Evolutionary conservation across 2,888 invertebrate species (phyloP).

Genomic region (Marasmarcha lunaedactyla): DNA sequence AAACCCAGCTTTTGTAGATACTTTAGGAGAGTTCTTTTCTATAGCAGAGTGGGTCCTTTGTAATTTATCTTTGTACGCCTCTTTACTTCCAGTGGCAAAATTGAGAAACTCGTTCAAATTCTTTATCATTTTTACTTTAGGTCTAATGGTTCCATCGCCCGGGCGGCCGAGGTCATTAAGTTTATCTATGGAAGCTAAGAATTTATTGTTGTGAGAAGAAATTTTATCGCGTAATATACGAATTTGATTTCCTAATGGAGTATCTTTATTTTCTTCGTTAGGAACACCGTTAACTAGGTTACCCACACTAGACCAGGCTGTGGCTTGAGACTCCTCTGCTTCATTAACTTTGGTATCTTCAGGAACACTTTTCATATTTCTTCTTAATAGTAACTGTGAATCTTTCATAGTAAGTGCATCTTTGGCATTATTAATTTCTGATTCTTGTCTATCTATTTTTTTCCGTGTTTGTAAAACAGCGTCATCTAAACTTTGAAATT

Average conservation of each 20-base stretch:
- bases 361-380: conserved; percentile 49
- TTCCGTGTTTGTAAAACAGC: conserved; percentile 48
- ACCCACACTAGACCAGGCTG: conserved; percentile 39
- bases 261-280: conserved; percentile 32
- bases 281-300: conserved; percentile 46
- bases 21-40: conserved; percentile 35
- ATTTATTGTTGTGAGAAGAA: conserved; percentile 56
- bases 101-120: conserved; percentile 88
- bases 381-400: conserved; percentile 25
- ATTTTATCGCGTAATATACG: conserved; percentile 50
- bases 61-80: conserved; percentile 28
- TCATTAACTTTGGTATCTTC: conserved; percentile 36
- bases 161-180: conserved; percentile 47
- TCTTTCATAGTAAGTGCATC: conserved; percentile 26
- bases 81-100: conserved; percentile 77
- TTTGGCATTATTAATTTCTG: conserved; percentile 16
- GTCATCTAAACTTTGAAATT: conserved; percentile 78
- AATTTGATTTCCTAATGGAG: conserved; percentile 53
- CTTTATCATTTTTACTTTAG: conserved; percentile 73
- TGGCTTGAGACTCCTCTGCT: conserved; percentile 20
- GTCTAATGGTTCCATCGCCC: conserved; percentile 41
- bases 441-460: conserved; percentile 19
- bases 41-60: conserved; percentile 45
- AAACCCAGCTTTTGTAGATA: conserved; percentile 43
- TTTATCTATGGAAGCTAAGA: conserved; percentile 72